Evolutionary conservation across 2,113 vertebrate species (phyloP).

Genomic region (Pachyramphus minor): DNA sequence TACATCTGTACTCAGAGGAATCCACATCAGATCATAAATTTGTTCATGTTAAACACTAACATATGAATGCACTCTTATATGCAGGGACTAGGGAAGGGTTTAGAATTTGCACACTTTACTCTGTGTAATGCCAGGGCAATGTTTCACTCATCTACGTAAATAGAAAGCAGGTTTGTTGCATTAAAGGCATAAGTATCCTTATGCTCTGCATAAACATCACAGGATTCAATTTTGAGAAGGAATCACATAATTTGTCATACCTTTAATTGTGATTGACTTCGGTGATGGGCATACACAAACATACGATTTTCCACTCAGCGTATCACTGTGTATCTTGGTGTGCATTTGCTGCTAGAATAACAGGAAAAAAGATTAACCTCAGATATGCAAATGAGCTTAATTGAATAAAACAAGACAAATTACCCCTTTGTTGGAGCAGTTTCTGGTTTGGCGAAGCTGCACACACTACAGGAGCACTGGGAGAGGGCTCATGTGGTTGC

Average conservation of each 20-base stretch:
- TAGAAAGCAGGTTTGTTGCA: constrained; percentile 57
- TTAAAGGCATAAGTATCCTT: constrained; percentile 49
- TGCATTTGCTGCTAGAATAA: constrained; percentile 5
- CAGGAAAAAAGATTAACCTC: constrained; percentile 30
- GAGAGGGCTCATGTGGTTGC: background rate
- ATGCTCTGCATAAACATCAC: constrained; percentile 45
- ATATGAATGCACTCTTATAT: constrained; percentile 57
- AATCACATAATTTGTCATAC: constrained; percentile 54
- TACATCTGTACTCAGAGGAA: constrained; percentile 65
- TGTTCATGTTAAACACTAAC: constrained; percentile 68
- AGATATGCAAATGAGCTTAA: constrained; percentile 60
- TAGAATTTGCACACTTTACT: constrained; percentile 62
- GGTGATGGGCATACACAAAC: constrained; percentile 24
- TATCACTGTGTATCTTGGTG: background rate
- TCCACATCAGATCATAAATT: constrained; percentile 71
- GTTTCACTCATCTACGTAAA: constrained; percentile 63
- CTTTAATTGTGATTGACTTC: constrained; percentile 46
- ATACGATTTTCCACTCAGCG: constrained; percentile 27
- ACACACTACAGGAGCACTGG: rapidly evolving
- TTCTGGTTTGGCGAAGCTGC: background rate
- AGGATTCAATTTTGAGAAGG: constrained; percentile 42
- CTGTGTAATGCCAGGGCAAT: constrained; percentile 49
- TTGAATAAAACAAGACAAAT: constrained; percentile 44
- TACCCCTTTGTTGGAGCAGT: background rate
- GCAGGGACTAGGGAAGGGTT: constrained; percentile 44